Conservation (phyloP, 2,797 vertebrate genomes). For the Pelochelys cantorii region DNA sequence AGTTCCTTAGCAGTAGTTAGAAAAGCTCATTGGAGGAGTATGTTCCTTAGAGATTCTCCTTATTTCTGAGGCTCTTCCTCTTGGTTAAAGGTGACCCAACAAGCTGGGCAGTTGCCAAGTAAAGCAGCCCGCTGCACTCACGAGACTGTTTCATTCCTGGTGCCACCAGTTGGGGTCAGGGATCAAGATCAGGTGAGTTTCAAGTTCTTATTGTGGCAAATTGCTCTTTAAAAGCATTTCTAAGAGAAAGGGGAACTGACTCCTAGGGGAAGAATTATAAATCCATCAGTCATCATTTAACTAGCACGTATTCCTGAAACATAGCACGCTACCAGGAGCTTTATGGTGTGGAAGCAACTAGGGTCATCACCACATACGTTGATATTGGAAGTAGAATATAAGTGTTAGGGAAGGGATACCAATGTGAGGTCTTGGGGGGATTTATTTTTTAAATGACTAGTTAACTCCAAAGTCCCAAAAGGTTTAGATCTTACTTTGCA, state of each 20-base stretch:
- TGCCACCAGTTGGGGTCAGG: conserved; percentile 81
- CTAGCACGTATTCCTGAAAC: conserved; percentile 45
- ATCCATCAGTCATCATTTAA: conserved; percentile 40
- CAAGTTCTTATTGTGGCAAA: conserved; percentile 81
- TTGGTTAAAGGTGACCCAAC: conserved; percentile 82
- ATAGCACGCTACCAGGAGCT: conserved; percentile 30
- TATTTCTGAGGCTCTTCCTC: conserved; percentile 81
- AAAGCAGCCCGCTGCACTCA: conserved; percentile 81
- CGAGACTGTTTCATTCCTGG: conserved; percentile 81
- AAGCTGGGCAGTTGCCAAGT: conserved; percentile 81
- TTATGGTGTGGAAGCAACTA: conserved; percentile 45
- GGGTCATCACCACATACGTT: conserved; percentile 46
- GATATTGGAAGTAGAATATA: conserved; percentile 23
- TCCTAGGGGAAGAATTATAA: conserved; percentile 49
- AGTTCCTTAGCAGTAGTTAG: conserved; percentile 73
- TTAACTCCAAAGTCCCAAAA: conserved; percentile 75
- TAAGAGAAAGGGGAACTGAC: conserved; percentile 69
- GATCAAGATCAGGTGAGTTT: conserved; percentile 82
- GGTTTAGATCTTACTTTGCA: conserved; percentile 84
- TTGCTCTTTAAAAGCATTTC: conserved; percentile 76
- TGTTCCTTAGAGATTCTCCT: conserved; percentile 75
- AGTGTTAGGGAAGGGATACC: conserved; percentile 38
- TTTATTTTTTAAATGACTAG: conserved; percentile 64
- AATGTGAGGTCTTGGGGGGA: conserved; percentile 60
- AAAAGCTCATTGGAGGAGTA: conserved; percentile 74